These are phyloP conservation scores for Cataglyphis rosenhaueri DNA, from an alignment of 2,888 invertebrate species.

Conservation along the genomic window DNA sequence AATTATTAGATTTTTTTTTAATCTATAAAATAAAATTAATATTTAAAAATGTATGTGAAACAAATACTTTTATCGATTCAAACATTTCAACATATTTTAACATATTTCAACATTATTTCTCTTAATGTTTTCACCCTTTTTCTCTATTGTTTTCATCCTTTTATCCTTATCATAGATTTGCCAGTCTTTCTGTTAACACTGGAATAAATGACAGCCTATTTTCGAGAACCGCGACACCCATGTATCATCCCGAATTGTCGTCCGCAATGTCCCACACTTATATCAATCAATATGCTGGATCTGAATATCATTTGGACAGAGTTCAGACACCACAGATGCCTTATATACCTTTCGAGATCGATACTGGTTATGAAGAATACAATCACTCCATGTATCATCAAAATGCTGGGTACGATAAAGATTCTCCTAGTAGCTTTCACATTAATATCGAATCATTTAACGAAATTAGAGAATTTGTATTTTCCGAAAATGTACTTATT, in stretches of 20 bases:
- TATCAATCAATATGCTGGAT: conserved; percentile 87
- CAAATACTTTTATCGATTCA: neutral
- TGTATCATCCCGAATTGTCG: conserved; percentile 84
- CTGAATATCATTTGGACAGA: conserved; percentile 87
- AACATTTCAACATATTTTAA: neutral
- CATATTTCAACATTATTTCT: neutral
- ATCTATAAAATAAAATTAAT: neutral
- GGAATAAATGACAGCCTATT: conserved; percentile 80
- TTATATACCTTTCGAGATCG: conserved; percentile 82
- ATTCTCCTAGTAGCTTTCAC: neutral
- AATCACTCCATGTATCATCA: conserved; percentile 81
- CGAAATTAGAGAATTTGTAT: neutral
- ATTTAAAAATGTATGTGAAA: neutral
- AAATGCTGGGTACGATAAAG: conserved; percentile 77
- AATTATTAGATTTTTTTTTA: conserved; percentile 4
- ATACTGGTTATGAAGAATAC: conserved; percentile 83
- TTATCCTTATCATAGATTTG: conserved; percentile 87
- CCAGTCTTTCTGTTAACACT: conserved; percentile 88
- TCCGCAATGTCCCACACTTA: conserved; percentile 87
- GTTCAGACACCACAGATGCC: conserved; percentile 84
- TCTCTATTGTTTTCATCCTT: neutral
- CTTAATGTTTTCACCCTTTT: neutral
- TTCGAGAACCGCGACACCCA: conserved; percentile 82
- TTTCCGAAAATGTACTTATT: neutral
- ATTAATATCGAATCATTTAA: neutral